Evolutionary conservation across 2,888 invertebrate genomes (phyloP), one percentile per base, ranked within the genome.

Genomic region (Deilephila elpenor): DNA sequence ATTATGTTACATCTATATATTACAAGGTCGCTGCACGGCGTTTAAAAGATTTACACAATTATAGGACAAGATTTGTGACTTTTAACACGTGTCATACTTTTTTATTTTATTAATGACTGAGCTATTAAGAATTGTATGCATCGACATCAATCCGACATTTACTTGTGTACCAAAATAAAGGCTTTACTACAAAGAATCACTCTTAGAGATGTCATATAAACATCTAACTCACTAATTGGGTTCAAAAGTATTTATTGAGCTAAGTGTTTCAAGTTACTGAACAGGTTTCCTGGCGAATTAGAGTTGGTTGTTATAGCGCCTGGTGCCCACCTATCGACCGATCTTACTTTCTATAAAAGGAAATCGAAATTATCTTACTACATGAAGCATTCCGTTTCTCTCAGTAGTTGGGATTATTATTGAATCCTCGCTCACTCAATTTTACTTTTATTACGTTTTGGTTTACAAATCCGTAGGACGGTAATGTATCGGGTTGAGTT

Each of bases 271-370:
- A 56, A 71, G 59, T 71, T 32, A 32, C n/a, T 56, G 80, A 85
- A 88, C 88, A 83, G 86, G 89, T 88, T 88, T 81, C 85, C 82
- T 80, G 82, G 77, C 80, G 83, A 80, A 78, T 80, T 84, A 83
- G 56, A 56, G 79, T 78, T 73, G 82, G 83, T 88, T 85, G 85
- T 88, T 87, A 87, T 87, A 59, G 67, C 72, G 59, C 67, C 64
- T 64, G 64, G 83, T 85, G 84, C 82, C 84, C 86, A 86, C 82
- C 86, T 86, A 92, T 90, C 88, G 85, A 88, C 89, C 91, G 91
- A 89, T 91, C 86, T 94, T 91, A 93, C 94, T 94, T 94, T 94
- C 94, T 94, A 93, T 90, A 92, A 92, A 93, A 93, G 92, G 93
- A 94, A 93, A 94, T 93, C 93, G 93, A 93, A 93, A 93, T 93